Conservation (phyloP, 2,888 invertebrate genomes). For the Xylocampa areola region DNA sequence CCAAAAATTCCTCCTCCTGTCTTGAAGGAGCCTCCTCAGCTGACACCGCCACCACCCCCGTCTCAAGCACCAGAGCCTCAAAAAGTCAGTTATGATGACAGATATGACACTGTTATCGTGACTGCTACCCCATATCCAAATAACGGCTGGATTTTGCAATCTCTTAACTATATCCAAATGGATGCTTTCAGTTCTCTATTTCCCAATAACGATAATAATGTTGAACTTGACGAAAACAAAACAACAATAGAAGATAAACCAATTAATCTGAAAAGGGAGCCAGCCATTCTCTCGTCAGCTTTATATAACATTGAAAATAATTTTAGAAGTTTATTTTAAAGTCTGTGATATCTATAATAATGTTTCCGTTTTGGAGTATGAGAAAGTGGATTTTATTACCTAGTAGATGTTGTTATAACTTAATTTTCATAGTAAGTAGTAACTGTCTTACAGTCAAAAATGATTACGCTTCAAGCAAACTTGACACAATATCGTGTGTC, state of each 20-base stretch:
- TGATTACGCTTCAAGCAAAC: too few species aligned
- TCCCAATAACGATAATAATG: constrained; percentile 62
- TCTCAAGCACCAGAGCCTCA: constrained; percentile 54
- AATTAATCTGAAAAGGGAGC: constrained; percentile 67
- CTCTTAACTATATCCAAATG: constrained; percentile 87
- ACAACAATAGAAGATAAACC: constrained; percentile 59
- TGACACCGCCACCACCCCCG: constrained; percentile 21
- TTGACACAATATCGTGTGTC: too few species aligned
- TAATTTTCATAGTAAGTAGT: constrained; percentile 48
- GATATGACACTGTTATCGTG: constrained; percentile 40
- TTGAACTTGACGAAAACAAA: constrained; percentile 42
- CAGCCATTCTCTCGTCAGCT: constrained; percentile 77
- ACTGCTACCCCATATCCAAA: constrained; percentile 81
- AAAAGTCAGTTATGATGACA: constrained; percentile 52
- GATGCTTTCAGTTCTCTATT: constrained; percentile 85
- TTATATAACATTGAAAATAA: constrained; percentile 83
- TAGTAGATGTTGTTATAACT: constrained; percentile 33
- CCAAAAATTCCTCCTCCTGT: constrained; percentile 59
- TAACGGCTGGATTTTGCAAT: constrained; percentile 82
- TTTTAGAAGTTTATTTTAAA: constrained; percentile 85
- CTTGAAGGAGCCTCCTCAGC: constrained; percentile 43
- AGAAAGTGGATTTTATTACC: constrained; percentile 34
- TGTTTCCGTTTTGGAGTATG: constrained; percentile 14
- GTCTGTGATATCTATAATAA: constrained; percentile 47
- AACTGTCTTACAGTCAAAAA: constrained; percentile 46